Percentiles rank a stretch among this genome's conserved stretches.
Evolutionary conservation across 30 jellyfish, hydroid and myxozoan genomes (phyloP).

Genomic region (Pseudorhiza aurosa): DNA sequence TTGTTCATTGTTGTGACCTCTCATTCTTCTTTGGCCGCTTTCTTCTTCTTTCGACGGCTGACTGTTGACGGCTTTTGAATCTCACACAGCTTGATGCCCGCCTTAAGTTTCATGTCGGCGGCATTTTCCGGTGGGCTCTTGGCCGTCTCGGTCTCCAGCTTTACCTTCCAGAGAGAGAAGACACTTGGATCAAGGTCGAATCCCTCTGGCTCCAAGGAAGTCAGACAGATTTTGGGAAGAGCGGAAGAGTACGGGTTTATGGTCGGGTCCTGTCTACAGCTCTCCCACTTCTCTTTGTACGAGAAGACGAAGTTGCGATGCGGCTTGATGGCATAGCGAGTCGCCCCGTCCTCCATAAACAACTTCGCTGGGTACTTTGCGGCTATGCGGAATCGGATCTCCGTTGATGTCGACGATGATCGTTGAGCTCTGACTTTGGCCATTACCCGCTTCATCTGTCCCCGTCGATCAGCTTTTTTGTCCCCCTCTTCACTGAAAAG

Average conservation of each 20-base stretch:
- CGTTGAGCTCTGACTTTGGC: no score
- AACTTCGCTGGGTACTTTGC: slow-evolving; percentile 25
- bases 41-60: slow-evolving; percentile 11
- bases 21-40: no score
- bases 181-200: slow-evolving; percentile 13
- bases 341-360: neutral
- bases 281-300: slow-evolving; percentile 21
- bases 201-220: neutral
- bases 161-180: slow-evolving; percentile 29
- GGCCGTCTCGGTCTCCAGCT: neutral
- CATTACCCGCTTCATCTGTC: no score
- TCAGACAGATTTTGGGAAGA: slow-evolving; percentile 15
- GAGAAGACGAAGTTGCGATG: slow-evolving; percentile 2
- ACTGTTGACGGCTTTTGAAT: slow-evolving; percentile 11
- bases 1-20: no score
- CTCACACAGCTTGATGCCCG: slow-evolving; percentile 18
- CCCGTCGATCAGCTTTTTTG: no score
- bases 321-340: slow-evolving; percentile 6
- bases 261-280: slow-evolving; percentile 24
- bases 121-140: neutral
- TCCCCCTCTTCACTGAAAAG: slow-evolving; percentile 3
- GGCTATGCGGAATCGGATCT: neutral
- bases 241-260: slow-evolving; percentile 9
- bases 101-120: neutral
- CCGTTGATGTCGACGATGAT: neutral